A percentile compares a stretch with the other conserved stretches of the same genome.
Conservation (phyloP, 2,888 invertebrate genomes). For the Dicyrtoma fusca region DNA sequence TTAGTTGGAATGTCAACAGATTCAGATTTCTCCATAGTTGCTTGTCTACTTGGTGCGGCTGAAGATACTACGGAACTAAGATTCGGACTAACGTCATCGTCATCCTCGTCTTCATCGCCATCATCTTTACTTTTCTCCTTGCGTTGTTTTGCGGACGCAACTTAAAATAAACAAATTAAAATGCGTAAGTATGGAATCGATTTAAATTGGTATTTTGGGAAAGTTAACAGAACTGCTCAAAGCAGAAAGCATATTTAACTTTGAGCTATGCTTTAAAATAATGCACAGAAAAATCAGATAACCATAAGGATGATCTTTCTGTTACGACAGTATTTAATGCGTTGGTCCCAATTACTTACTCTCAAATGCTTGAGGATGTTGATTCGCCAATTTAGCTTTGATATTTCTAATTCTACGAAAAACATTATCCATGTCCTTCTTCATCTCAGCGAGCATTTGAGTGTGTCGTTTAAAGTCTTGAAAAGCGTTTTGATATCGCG, state of each 20-base stretch:
- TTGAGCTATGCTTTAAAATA: background rate
- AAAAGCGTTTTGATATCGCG: slow-evolving; percentile 80
- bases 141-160: slow-evolving; percentile 49
- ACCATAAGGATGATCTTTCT: background rate
- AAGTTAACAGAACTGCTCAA: too few species aligned
- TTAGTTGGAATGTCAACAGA: slow-evolving; percentile 48
- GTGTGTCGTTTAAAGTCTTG: slow-evolving; percentile 91
- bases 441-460: slow-evolving; percentile 83
- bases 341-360: slow-evolving; percentile 60
- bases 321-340: background rate
- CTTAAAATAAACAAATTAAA: slow-evolving; percentile 31
- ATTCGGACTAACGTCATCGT: slow-evolving; percentile 58
- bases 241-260: too few species aligned
- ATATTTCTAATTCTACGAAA: slow-evolving; percentile 87
- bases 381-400: slow-evolving; percentile 71
- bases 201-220: too few species aligned
- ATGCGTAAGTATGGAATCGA: too few species aligned
- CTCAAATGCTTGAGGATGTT: slow-evolving; percentile 62
- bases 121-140: slow-evolving; percentile 59
- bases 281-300: background rate
- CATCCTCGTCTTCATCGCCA: slow-evolving; percentile 52
- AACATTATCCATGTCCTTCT: slow-evolving; percentile 90
- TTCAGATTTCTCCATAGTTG: slow-evolving; percentile 47
- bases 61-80: slow-evolving; percentile 30
- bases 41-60: slow-evolving; percentile 35